These are phyloP conservation scores for Dreissena rostriformis DNA, from an alignment of 1,140 invertebrate genomes.

Conservation along the genomic window DNA sequence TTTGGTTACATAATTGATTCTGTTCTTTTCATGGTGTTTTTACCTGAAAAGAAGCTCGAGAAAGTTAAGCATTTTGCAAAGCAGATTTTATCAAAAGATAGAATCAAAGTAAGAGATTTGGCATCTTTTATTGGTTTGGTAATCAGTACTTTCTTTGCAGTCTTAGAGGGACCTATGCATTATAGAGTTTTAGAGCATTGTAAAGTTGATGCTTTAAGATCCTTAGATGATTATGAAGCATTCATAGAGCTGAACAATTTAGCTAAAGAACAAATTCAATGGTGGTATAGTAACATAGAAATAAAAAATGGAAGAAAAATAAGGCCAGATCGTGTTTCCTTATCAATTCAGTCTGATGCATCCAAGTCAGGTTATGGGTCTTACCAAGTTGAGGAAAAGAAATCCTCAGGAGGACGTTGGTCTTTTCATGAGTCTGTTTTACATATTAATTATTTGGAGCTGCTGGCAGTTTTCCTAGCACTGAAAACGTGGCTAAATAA, in stretches of 20 bases:
- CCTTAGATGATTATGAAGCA: background rate
- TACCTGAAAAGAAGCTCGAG: no score
- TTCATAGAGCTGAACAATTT: background rate
- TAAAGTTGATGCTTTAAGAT: background rate
- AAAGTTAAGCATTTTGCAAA: background rate
- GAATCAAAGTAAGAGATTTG: background rate
- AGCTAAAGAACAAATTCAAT: background rate
- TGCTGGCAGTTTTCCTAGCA: constrained; percentile 9
- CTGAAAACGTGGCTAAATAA: background rate
- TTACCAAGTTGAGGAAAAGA: background rate
- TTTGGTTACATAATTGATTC: no score
- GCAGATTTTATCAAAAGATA: background rate
- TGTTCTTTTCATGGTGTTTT: constrained; percentile 25
- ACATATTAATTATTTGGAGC: constrained; percentile 29
- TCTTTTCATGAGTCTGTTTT: background rate
- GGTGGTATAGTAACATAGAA: constrained; percentile 1
- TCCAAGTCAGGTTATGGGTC: constrained; percentile 3
- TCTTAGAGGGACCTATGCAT: constrained; percentile 8
- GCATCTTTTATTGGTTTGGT: constrained; percentile 27
- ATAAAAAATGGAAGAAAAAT: constrained; percentile 1
- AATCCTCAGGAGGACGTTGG: background rate
- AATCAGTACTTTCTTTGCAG: constrained; percentile 24
- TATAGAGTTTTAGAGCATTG: background rate
- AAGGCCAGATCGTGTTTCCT: background rate
- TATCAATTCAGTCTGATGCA: background rate